Percentiles rank a stretch among this genome's conserved stretches.
Conservation (phyloP, 2,113 vertebrate species). For the Anser cygnoides region DNA sequence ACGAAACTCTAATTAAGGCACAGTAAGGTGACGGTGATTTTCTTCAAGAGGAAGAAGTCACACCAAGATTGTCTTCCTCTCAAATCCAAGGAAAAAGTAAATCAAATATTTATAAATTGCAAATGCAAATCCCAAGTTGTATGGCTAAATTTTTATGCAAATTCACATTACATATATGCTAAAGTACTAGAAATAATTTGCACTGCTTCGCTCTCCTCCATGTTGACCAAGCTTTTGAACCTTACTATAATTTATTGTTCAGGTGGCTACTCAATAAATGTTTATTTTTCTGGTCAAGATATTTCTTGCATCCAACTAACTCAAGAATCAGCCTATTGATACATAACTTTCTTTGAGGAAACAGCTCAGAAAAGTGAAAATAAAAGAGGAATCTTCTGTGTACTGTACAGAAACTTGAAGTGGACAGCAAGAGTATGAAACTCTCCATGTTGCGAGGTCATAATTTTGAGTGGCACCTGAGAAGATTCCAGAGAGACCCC, state of each 20-base stretch:
- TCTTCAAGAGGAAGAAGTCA: constrained; percentile 3
- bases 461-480: neutral
- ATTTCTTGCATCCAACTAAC: neutral
- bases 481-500: neutral
- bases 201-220: neutral
- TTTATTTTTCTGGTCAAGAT: neutral
- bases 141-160: neutral
- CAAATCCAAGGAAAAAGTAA: constrained; percentile 2
- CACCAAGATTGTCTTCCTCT: neutral
- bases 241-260: neutral
- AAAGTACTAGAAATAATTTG: neutral
- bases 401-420: neutral
- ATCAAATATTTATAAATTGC: neutral
- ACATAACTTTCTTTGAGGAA: neutral
- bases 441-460: neutral
- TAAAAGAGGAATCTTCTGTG: neutral
- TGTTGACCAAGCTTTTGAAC: neutral
- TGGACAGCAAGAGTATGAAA: neutral
- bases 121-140: neutral
- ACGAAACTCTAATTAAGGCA: neutral
- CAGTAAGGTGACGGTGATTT: neutral
- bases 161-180: neutral
- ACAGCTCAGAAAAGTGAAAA: neutral
- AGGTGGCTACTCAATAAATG: neutral
- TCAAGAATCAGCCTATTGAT: neutral